Conservation (phyloP, 2,113 vertebrate genomes). For the Alexandromys fortis region DNA sequence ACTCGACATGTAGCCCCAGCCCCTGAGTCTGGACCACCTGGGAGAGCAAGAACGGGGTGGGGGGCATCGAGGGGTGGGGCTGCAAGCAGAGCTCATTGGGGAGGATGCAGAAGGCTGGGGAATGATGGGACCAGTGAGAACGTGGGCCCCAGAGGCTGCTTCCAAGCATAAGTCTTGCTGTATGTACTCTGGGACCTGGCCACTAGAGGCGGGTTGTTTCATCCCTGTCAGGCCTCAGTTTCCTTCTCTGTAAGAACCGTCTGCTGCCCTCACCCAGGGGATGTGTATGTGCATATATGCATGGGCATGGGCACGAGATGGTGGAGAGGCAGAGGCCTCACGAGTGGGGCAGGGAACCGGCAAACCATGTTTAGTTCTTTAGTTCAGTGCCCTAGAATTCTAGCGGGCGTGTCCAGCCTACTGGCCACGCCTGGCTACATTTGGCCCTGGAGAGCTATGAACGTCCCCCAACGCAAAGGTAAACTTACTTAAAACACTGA, state of each 20-base stretch:
- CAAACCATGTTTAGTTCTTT: background rate
- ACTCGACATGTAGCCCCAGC: too few species aligned
- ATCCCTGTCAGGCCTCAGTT: background rate
- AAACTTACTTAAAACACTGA: background rate
- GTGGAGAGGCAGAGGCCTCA: too few species aligned
- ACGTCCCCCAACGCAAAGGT: background rate
- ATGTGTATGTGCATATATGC: accelerated
- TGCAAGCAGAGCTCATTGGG: background rate
- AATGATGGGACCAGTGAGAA: background rate
- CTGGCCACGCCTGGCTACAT: background rate
- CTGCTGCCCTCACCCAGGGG: background rate
- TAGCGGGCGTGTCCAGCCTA: background rate
- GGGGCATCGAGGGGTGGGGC: background rate
- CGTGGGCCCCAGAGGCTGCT: background rate
- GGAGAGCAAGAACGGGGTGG: background rate
- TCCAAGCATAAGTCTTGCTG: background rate
- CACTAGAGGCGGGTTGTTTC: background rate
- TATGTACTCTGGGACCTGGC: too few species aligned
- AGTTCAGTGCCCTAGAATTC: background rate
- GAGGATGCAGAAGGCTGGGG: background rate
- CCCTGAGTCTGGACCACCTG: background rate
- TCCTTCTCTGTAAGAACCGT: background rate
- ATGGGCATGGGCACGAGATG: background rate
- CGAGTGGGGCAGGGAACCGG: background rate
- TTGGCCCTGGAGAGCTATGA: background rate